Conservation (phyloP, 2,113 vertebrate genomes). For the Malurus cyaneus region DNA sequence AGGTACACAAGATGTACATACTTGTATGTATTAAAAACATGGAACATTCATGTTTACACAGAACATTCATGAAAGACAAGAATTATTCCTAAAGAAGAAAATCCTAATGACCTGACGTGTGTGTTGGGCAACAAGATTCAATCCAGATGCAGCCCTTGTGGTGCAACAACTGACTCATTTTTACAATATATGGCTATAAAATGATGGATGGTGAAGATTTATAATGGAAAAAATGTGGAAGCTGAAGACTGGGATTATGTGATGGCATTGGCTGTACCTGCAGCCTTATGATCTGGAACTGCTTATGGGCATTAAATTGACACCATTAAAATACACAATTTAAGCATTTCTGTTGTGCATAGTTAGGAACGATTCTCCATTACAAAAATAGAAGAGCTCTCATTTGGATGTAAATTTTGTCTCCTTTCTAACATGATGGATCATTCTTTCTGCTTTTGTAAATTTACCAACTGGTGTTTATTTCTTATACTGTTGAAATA, state of each 20-base stretch:
- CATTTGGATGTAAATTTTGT: background rate
- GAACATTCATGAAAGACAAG: background rate
- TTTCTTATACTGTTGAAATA: background rate
- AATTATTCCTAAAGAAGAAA: background rate
- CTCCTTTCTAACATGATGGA: background rate
- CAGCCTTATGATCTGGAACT: background rate
- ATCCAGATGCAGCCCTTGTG: slow-evolving; percentile 20
- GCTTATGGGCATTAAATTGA: background rate
- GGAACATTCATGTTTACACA: background rate
- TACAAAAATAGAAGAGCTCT: background rate
- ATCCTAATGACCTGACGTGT: background rate
- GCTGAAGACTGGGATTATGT: background rate
- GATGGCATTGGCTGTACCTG: background rate
- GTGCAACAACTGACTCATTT: background rate
- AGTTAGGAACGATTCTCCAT: background rate
- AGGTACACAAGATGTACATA: background rate
- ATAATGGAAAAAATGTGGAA: slow-evolving; percentile 23
- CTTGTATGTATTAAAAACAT: background rate
- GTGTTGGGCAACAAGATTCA: background rate
- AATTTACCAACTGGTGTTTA: background rate
- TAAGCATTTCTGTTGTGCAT: background rate
- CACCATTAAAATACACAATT: background rate
- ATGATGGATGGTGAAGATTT: background rate
- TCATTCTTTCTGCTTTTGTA: background rate
- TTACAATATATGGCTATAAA: slow-evolving; percentile 21